Conservation (phyloP, 2,113 vertebrate species). For the Taxidea taxus region DNA sequence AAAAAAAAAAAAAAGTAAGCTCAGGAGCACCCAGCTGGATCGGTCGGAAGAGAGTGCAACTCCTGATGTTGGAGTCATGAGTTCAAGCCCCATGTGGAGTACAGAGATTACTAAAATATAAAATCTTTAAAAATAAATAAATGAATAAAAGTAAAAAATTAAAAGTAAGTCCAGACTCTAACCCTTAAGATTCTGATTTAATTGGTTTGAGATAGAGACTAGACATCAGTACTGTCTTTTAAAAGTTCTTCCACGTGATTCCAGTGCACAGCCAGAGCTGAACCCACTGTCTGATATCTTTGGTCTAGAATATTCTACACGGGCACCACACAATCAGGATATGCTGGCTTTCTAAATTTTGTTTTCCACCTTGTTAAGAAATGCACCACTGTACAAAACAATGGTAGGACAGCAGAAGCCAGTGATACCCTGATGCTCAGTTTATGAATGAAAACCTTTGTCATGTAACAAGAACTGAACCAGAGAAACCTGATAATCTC, state of each 20-base stretch:
- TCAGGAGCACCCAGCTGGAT: background rate
- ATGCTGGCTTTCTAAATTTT: background rate
- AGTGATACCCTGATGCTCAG: background rate
- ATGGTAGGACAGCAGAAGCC: background rate
- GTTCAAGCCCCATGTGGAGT: background rate
- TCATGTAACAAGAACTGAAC: background rate
- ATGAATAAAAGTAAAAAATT: background rate
- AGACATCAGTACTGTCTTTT: background rate
- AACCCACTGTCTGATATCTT: background rate
- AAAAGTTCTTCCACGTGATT: background rate
- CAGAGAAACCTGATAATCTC: background rate
- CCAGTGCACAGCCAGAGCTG: background rate
- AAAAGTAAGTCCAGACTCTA: background rate
- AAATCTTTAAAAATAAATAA: background rate
- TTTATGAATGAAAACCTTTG: conserved; percentile 36
- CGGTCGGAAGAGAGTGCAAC: background rate
- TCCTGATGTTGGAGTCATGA: background rate
- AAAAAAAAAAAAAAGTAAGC: background rate
- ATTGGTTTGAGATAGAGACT: background rate
- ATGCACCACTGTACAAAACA: background rate
- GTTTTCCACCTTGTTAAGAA: conserved; percentile 40
- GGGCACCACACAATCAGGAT: background rate
- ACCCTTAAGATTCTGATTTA: background rate
- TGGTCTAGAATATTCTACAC: background rate
- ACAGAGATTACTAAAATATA: background rate